These are phyloP conservation scores for Lucilia sericata DNA, from an alignment of 1,140 invertebrate species.

Conservation along the genomic window DNA sequence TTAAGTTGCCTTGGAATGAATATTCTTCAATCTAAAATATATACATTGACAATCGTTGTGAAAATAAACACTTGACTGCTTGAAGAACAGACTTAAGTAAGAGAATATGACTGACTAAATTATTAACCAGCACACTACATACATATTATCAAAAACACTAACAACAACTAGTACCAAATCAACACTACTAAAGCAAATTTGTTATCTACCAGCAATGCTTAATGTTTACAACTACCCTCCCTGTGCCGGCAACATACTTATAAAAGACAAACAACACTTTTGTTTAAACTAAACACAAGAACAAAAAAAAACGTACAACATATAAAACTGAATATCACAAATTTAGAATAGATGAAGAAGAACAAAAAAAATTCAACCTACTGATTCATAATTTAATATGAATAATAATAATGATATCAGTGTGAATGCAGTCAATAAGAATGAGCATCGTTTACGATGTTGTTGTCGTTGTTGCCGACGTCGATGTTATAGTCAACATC, in stretches of 20 bases:
- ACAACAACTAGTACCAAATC: not conserved
- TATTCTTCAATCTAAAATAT: not conserved
- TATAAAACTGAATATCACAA: not conserved
- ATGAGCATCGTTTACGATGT: not conserved
- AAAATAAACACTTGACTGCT: not conserved
- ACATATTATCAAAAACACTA: not conserved
- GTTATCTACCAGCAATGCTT: not conserved
- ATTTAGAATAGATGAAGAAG: not conserved
- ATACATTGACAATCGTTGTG: not conserved
- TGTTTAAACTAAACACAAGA: not conserved
- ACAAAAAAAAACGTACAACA: not conserved
- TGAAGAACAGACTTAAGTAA: constrained; percentile 1
- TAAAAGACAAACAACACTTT: no score
- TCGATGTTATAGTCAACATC: not conserved
- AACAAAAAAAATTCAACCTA: not conserved
- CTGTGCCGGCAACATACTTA: not conserved
- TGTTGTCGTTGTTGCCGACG: no score
- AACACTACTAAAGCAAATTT: not conserved
- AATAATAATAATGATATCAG: constrained; percentile 18
- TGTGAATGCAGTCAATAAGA: constrained; percentile 4
- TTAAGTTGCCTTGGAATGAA: not conserved
- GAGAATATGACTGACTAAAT: constrained; percentile 5
- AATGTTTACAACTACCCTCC: not conserved
- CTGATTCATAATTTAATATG: constrained; percentile 13
- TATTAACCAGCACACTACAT: not conserved